Conservation (phyloP, 2,113 vertebrate species). For the Dunckerocampus dactyliophorus region DNA sequence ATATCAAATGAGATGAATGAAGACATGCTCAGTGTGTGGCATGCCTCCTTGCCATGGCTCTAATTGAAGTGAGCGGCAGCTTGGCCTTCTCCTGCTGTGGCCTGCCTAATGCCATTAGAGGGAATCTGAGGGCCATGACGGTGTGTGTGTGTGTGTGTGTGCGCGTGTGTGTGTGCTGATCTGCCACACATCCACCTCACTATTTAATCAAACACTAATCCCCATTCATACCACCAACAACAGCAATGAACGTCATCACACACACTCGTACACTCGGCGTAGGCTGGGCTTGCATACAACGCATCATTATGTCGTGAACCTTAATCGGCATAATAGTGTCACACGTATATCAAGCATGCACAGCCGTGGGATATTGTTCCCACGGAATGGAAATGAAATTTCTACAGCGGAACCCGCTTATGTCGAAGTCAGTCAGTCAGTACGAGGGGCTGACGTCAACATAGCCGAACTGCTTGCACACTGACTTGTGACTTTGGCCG, state of each 20-base stretch:
- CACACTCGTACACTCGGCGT: neutral
- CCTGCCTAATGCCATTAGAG: conserved; percentile 44
- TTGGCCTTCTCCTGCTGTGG: conserved; percentile 24
- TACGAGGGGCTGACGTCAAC: too few relatives aligned
- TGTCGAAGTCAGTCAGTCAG: conserved; percentile 3
- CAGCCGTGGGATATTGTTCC: conserved; percentile 5
- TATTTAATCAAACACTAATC: conserved; percentile 34
- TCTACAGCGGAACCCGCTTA: too few relatives aligned
- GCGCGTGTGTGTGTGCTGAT: conserved; percentile 6
- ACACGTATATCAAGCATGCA: neutral
- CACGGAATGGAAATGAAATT: conserved; percentile 48
- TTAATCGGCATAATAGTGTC: neutral
- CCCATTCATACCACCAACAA: conserved; percentile 24
- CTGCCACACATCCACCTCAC: conserved; percentile 29
- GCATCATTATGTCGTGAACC: neutral
- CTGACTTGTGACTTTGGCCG: too few relatives aligned
- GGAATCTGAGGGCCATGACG: conserved; percentile 28
- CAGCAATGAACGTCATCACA: conserved; percentile 11
- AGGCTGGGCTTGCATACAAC: too few relatives aligned
- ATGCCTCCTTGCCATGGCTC: conserved; percentile 23
- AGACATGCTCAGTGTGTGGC: conserved; percentile 8
- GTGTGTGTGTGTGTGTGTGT: conserved; percentile 1
- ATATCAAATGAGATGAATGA: conserved; percentile 52
- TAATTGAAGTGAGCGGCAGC: conserved; percentile 58
- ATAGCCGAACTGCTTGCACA: too few relatives aligned